Base-by-base conservation (phyloP, 1,140 invertebrate genomes). In the Pseudomyrmex concolor region DNA sequence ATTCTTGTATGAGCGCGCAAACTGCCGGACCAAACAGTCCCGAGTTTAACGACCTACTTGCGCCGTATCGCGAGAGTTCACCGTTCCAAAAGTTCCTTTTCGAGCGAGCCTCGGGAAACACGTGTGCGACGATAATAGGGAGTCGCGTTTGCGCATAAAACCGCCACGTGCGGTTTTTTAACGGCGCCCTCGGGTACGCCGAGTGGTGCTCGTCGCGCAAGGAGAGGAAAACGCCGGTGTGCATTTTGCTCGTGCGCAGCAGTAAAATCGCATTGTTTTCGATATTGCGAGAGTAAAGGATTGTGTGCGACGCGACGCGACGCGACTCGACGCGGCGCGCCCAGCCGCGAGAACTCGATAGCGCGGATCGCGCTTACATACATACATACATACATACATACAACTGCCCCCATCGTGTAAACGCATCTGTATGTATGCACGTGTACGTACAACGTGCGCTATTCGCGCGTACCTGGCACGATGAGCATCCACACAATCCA, bases 181-280 rank as follows among this genome's bases (percentile, higher is more conserved):
- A 50, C 51, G 2, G 50, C 74, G 43, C n/a, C 15, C 15, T 17
- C 22, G 15, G 48, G 72, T 34, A 45, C 25, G 48, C 45, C 34
- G 34, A 34, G 34, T 34, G 34, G 34, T 34, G 34, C 34, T 34
- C 34, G 34, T 63, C 72, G 72, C 43, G 43, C 19, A 43, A 17
- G 25, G 34, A 13, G 34, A 57, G 63, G 4, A 10, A 15, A 22
- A n/a, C 25, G 25, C 63, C 5, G 19, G 48, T 45, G 71, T 25
- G 71, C 84, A 68, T 73, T 71, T 83, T 62, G 66, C 55, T 12
- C 25, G 50, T 8, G 55, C 57, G 72, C 57, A 19, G 55, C 64
- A 62, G 72, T 84, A 84, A 86, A 86, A 86, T 78, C 73, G 63
- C 67, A 86, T 84, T 86, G 85, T 84, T 86, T 67, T 84, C 74